phyloP scores from a whole-genome alignment of 2,113 vertebrate genomes.

The Rhynchomys soricoides region DNA sequence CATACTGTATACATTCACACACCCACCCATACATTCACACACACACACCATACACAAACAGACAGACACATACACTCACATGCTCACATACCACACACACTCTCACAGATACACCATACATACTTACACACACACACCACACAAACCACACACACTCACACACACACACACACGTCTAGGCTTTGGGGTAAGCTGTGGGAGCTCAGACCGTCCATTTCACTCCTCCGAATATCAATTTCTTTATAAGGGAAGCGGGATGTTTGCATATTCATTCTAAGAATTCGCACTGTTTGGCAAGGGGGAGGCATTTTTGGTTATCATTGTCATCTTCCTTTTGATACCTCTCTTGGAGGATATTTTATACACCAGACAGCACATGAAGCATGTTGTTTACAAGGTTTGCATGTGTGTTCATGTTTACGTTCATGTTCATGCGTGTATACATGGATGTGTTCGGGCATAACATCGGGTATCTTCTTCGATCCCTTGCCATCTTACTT shows the following conservation, averaged over 20 bases:
- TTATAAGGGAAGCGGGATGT: not conserved
- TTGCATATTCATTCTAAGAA: not conserved
- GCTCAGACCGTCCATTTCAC: not conserved
- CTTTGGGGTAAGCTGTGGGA: not conserved
- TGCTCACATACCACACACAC: too few species aligned
- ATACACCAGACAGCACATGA: not conserved
- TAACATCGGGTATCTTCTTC: not conserved
- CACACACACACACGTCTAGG: accelerated
- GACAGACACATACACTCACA: not conserved
- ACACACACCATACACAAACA: not conserved
- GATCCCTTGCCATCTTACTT: not conserved
- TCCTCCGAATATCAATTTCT: not conserved
- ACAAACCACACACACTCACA: not conserved
- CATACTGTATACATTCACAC: not conserved
- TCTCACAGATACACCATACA: not conserved
- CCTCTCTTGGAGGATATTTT: not conserved
- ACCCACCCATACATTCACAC: not conserved
- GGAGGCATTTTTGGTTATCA: not conserved
- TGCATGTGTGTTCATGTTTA: not conserved
- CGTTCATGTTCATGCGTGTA: not conserved
- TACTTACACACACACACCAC: not conserved
- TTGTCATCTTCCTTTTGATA: not conserved
- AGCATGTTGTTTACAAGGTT: not conserved
- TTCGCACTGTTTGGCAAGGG: not conserved
- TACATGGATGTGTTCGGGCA: not conserved